Conservation (phyloP, 2,888 invertebrate genomes). For the Temnothorax rugatulus region DNA sequence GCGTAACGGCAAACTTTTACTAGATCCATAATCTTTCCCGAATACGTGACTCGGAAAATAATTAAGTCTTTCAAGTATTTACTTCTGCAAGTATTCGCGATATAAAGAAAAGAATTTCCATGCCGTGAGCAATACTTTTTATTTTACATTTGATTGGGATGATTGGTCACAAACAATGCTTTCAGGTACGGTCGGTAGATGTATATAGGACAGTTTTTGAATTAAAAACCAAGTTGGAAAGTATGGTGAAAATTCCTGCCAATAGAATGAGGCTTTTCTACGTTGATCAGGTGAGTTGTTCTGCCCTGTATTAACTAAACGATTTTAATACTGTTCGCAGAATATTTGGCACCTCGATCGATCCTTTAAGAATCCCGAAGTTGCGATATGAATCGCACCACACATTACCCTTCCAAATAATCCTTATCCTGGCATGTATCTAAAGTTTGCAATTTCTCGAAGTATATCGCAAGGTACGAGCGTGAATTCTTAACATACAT, state of each 20-base stretch:
- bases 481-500: neutral
- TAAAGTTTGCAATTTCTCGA: neutral
- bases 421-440: conserved; percentile 12
- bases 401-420: neutral
- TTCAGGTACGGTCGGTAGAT: conserved; percentile 84
- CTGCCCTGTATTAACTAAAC: neutral
- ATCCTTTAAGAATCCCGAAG: conserved; percentile 69
- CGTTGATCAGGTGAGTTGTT: conserved; percentile 90
- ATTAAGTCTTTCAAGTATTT: neutral
- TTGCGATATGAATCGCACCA: conserved; percentile 66
- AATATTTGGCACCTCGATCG: conserved; percentile 74
- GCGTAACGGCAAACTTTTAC: neutral
- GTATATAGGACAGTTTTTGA: conserved; percentile 92
- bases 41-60: neutral
- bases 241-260: conserved; percentile 93
- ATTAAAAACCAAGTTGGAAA: conserved; percentile 92
- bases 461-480: conserved; percentile 2
- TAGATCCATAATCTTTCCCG: neutral
- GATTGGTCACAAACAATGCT: conserved; percentile 38
- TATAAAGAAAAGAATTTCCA: neutral
- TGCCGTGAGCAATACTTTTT: too few relatives aligned
- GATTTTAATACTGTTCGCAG: conserved; percentile 64
- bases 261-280: conserved; percentile 96
- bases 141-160: neutral
- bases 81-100: neutral